These are phyloP conservation scores for Hippocampus abdominalis DNA, from an alignment of 2,113 vertebrate species.

Conservation along the genomic window DNA sequence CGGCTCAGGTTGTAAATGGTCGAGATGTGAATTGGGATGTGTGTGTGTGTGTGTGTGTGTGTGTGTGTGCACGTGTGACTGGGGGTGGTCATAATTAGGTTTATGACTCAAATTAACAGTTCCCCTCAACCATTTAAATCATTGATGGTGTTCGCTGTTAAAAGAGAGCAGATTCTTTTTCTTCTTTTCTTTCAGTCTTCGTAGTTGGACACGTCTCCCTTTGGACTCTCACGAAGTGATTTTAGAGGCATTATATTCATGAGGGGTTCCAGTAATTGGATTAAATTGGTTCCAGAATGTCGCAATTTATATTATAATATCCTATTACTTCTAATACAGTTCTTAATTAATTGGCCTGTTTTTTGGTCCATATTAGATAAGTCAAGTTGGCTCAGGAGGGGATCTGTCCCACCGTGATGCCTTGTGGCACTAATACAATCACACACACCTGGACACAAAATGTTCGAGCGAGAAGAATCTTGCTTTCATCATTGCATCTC, in stretches of 20 bases:
- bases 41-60: neutral
- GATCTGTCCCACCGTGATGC: slow-evolving; percentile 39
- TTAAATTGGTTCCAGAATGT: slow-evolving; percentile 87
- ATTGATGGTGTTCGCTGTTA: slow-evolving; percentile 64
- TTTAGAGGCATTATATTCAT: slow-evolving; percentile 84
- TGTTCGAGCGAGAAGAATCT: neutral
- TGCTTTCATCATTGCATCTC: neutral
- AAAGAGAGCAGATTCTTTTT: slow-evolving; percentile 63
- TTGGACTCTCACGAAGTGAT: slow-evolving; percentile 79
- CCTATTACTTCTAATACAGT: slow-evolving; percentile 83
- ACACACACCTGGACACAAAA: slow-evolving; percentile 54
- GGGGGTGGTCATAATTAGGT: slow-evolving; percentile 56
- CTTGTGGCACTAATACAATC: slow-evolving; percentile 22
- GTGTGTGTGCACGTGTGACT: neutral
- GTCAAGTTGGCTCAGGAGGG: slow-evolving; percentile 69
- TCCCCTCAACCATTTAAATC: slow-evolving; percentile 69
- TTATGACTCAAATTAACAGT: slow-evolving; percentile 72
- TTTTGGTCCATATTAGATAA: slow-evolving; percentile 66
- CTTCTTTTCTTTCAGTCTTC: slow-evolving; percentile 53
- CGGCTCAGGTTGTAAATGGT: slow-evolving; percentile 75
- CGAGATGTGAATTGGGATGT: slow-evolving; percentile 73
- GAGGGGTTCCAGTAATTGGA: slow-evolving; percentile 83
- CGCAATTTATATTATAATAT: slow-evolving; percentile 86
- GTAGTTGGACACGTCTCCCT: slow-evolving; percentile 77
- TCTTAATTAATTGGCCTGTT: slow-evolving; percentile 82